Conservation (phyloP, 2,888 invertebrate species). For the Drosophila siamana region DNA sequence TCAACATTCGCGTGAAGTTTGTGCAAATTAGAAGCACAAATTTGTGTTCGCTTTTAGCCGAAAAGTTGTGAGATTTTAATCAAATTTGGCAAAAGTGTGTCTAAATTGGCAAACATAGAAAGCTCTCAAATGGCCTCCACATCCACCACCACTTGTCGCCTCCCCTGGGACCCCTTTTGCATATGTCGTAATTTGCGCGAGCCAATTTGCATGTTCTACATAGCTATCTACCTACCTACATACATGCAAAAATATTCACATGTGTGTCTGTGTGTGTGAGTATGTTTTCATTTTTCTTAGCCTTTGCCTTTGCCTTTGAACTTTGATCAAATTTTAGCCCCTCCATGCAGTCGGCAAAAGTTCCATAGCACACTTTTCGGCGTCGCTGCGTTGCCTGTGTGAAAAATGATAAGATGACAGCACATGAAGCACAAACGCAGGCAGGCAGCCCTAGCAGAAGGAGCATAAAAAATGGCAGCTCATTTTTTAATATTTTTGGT, state of each 20-base stretch:
- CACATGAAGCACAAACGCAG: conserved; percentile 58
- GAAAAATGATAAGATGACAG: conserved; percentile 81
- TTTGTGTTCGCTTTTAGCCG: conserved; percentile 35
- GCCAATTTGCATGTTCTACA: conserved; percentile 63
- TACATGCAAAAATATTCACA: no score
- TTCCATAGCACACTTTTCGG: conserved; percentile 42
- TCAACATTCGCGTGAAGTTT: conserved; percentile 44
- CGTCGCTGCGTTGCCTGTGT: conserved; percentile 55
- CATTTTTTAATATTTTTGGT: conserved; percentile 76
- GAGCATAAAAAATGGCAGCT: conserved; percentile 60
- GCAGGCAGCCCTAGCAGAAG: conserved; percentile 11
- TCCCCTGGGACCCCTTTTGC: conserved; percentile 39
- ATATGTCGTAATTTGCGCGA: conserved; percentile 74
- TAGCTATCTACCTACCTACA: no score
- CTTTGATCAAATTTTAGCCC: conserved; percentile 77
- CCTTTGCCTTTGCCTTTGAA: conserved; percentile 72
- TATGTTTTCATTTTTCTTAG: conserved; percentile 36
- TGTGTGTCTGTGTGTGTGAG: background rate
- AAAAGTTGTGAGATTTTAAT: conserved; percentile 71
- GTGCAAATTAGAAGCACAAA: conserved; percentile 60
- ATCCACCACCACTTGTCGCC: background rate
- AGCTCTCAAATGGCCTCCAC: conserved; percentile 27
- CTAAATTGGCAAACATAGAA: conserved; percentile 71
- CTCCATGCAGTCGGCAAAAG: conserved; percentile 36
- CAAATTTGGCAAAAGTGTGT: conserved; percentile 79